Evolutionary conservation across 2,797 vertebrate species (phyloP), one percentile per base, ranked within the genome.

Genomic region (Numenius phaeopus): DNA sequence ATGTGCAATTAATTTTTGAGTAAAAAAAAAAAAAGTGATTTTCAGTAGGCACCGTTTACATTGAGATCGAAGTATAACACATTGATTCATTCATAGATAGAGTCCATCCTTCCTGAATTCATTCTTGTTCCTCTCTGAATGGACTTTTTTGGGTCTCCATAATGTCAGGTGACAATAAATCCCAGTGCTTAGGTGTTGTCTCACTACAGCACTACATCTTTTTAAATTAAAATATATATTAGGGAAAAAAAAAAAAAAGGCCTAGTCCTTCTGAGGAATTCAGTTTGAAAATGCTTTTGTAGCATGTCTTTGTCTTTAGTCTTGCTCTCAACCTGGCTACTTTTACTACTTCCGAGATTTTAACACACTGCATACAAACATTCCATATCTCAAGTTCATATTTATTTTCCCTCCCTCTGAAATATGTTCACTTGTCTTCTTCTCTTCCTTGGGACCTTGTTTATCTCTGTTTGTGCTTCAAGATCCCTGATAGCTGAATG

Each of bases 171-270:
- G 32, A 21, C 40, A 64, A n/a, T 24, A 77, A 66, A 50, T 26
- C 62, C 27, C 19, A 34, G 12, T 8, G 14, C 62, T 86, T 57
- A 52, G 69, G 21, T 34, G 2, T 15, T 70, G 6, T 49, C 32
- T 71, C 75, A 37, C 5, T 42, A 26, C 2, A 61, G 3, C 1
- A n/a, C 39, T 14, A 5, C 2, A 3, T 1, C 2, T 40, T 30
- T 76, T 57, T 7, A 1, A 70, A 37, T 42, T 26, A 32, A 65
- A 71, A 59, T 27, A 20, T 4, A 16, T 58, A 39, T 39, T 19
- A 17, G 23, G 14, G 3, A 10, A 16, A 7, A 29, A 10, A 11
- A 26, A n/a, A 8, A 22, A 32, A 52, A 16, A 17, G 17, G 0
- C 8, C 24, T 72, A 46, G 5, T 71, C 8, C 4, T n/a, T 55